These are phyloP conservation scores for Oncorhynchus kisutch DNA, from an alignment of 2,113 vertebrate species.

Conservation along the genomic window DNA sequence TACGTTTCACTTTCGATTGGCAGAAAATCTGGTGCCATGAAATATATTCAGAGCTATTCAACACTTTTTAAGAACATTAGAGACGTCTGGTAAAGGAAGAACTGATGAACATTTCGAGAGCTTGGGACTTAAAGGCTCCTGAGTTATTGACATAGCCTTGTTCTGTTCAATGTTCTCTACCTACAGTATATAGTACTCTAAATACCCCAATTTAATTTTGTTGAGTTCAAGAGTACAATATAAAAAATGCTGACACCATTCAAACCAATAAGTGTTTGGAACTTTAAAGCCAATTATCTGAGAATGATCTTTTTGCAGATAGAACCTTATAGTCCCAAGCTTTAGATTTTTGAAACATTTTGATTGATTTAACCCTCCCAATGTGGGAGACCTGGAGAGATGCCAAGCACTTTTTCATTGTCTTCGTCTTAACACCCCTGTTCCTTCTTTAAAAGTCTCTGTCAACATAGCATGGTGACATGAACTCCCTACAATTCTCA, in stretches of 20 bases:
- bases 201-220: too few species aligned
- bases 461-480: constrained; percentile 33
- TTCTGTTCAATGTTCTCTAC: too few species aligned
- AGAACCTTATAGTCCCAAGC: too few species aligned
- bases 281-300: too few species aligned
- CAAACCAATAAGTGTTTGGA: too few species aligned
- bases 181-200: too few species aligned
- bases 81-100: constrained; percentile 43
- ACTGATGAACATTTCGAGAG: constrained; percentile 45
- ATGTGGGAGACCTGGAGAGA: constrained; percentile 17
- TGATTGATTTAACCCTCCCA: constrained; percentile 40
- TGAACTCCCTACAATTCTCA: constrained; percentile 19
- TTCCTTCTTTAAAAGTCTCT: constrained; percentile 30
- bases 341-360: constrained; percentile 10
- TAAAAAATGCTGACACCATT: too few species aligned
- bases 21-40: constrained; percentile 46
- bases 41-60: constrained; percentile 54
- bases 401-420: constrained; percentile 41
- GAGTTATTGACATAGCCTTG: too few species aligned
- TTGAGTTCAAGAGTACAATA: too few species aligned
- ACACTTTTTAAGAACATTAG: constrained; percentile 16
- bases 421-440: constrained; percentile 36
- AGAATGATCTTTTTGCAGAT: too few species aligned
- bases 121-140: too few species aligned
- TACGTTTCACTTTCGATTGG: constrained; percentile 50